Evolutionary conservation across 2,797 vertebrate genomes (phyloP).

Genomic region (Hozukius guyotensis): DNA sequence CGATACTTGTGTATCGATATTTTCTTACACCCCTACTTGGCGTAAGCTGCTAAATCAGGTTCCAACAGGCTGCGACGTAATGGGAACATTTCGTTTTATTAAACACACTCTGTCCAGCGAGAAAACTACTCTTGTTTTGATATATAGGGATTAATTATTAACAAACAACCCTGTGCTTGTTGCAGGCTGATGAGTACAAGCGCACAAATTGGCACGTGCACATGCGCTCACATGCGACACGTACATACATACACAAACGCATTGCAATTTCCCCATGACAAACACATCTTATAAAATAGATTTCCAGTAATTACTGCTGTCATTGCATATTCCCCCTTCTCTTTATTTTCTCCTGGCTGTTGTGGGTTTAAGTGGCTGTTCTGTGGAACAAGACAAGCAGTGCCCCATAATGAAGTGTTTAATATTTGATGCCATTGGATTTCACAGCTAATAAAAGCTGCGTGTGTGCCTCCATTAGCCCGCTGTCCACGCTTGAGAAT

Average conservation of each 20-base stretch:
- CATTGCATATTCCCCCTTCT: constrained; percentile 62
- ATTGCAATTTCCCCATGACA: constrained; percentile 46
- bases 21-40: neutral
- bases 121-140: constrained; percentile 59
- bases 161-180: constrained; percentile 47
- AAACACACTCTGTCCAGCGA: constrained; percentile 50
- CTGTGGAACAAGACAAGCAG: constrained; percentile 79
- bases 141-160: constrained; percentile 71
- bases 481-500: constrained; percentile 69
- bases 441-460: constrained; percentile 84
- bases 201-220: neutral
- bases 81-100: constrained; percentile 63
- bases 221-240: neutral
- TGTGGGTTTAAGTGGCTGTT: constrained; percentile 83
- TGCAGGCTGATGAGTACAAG: constrained; percentile 39
- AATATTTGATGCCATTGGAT: constrained; percentile 85
- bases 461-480: constrained; percentile 78
- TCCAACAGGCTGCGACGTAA: constrained; percentile 40
- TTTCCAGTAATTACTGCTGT: constrained; percentile 80
- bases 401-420: constrained; percentile 83
- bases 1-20: no score
- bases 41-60: neutral
- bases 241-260: constrained; percentile 2
- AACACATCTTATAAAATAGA: constrained; percentile 68
- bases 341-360: constrained; percentile 75